These are phyloP conservation scores for Oceanodroma tethys DNA, from an alignment of 2,113 vertebrate genomes.

Conservation along the genomic window DNA sequence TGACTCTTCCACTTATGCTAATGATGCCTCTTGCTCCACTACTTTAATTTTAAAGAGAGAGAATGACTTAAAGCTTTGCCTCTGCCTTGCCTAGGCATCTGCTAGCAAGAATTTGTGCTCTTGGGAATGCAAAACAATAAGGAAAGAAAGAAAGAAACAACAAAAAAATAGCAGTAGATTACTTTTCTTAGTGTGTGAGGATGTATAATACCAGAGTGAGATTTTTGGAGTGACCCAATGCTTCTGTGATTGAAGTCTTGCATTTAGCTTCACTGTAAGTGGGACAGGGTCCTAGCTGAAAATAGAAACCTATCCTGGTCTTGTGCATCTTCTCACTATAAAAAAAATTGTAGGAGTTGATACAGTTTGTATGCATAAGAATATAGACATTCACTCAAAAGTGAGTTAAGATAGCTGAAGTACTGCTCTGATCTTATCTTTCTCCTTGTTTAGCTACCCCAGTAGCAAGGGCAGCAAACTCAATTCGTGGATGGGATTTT, in stretches of 20 bases:
- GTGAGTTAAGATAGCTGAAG: not conserved
- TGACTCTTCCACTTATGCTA: conserved; percentile 32
- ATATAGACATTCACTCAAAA: not conserved
- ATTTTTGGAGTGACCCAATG: not conserved
- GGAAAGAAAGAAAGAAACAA: not conserved
- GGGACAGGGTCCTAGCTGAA: not conserved
- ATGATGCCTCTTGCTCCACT: not conserved
- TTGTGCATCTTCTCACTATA: not conserved
- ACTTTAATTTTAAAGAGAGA: not conserved
- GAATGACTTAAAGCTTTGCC: not conserved
- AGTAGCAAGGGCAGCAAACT: not conserved
- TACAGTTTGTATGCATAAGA: not conserved
- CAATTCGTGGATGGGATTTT: not conserved
- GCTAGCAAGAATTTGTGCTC: not conserved
- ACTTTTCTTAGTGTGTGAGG: not conserved
- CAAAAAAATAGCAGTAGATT: not conserved
- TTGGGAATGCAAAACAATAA: not conserved
- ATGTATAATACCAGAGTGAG: not conserved
- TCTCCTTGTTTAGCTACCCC: not conserved
- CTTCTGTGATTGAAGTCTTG: not conserved
- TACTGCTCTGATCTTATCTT: not conserved
- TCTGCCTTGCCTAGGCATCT: not conserved
- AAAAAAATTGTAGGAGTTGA: not conserved
- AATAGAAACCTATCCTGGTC: not conserved
- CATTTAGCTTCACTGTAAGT: not conserved